Percentiles rank a stretch among this genome's conserved stretches.
Evolutionary conservation across 2,797 vertebrate species (phyloP).

Genomic region (Manis pentadactyla): DNA sequence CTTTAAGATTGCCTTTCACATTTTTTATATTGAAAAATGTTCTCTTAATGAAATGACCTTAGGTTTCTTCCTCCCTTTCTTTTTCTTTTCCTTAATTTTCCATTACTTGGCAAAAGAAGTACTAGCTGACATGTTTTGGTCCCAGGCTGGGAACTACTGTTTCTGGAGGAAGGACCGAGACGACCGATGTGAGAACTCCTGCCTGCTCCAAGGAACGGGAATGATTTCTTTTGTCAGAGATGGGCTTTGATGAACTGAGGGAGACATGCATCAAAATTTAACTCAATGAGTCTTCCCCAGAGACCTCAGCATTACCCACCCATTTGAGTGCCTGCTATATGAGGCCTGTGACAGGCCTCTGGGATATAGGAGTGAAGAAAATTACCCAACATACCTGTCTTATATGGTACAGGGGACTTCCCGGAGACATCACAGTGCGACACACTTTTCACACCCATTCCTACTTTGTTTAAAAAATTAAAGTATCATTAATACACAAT

Average conservation of each 20-base stretch:
- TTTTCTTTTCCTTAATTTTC: neutral
- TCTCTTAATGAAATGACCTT: neutral
- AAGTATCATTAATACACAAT: too few relatives aligned
- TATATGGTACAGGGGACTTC: neutral
- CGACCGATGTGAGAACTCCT: neutral
- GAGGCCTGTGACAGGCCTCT: neutral
- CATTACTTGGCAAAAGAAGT: neutral
- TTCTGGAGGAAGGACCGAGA: neutral
- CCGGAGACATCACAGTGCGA: neutral
- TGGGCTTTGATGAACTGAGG: neutral
- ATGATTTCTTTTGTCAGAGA: neutral
- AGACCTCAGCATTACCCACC: neutral
- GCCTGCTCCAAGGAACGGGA: neutral
- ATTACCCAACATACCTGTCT: neutral
- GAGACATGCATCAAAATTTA: neutral
- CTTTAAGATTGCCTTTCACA: neutral
- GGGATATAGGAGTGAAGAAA: neutral
- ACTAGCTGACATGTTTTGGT: neutral
- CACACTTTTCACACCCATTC: neutral
- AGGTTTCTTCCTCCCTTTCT: neutral
- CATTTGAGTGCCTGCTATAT: neutral
- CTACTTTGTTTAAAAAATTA: neutral
- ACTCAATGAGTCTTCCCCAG: neutral
- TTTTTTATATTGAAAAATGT: neutral
- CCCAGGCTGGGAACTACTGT: neutral